Evolutionary conservation across 2,113 vertebrate genomes (phyloP), one percentile per base, ranked within the genome.

Genomic region (Takifugu bimaculatus): DNA sequence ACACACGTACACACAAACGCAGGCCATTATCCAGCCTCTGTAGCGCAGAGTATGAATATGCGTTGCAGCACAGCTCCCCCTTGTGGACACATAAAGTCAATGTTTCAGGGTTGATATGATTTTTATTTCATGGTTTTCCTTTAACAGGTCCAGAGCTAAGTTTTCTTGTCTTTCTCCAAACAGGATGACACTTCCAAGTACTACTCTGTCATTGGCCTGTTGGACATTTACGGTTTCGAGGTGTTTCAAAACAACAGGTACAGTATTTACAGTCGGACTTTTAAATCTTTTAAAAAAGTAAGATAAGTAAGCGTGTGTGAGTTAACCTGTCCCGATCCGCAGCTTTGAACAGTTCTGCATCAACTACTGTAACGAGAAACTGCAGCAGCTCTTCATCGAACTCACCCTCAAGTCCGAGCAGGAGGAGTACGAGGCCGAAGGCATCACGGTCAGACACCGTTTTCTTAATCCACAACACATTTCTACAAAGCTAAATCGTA

Each of bases 271-370:
- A 11, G 4, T 32, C 29, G 5, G 29, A 29, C 28, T 5, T 29
- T 29, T 29, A 29, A 29, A 29, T 4, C 5, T 5, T 29, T 29
- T 3, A 29, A 29, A 29, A 5, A 29, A 3, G 29, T 29, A 29
- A 29, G 29, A 29, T 29, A 3, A 5, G 29, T 29, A 29, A 29
- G 29, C 29, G 3, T 29, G 5, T 5, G 3, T 29, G 5, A 29
- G 5, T 5, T 39, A 9, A 39, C 47, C 27, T 39, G 35, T 10
- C 35, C 35, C 57, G 32, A 75, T 11, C 58, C 57, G 6, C 88
- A 99, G 97, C 87, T 99, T 99, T 53, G 97, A 99, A 84, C 97
- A 99, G 72, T 99, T 99, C 82, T 99, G 97, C 70, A 98, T 98
- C 79, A 98, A 99, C 88, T 99, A 98, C 55, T 99, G 97, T 70